Conservation (phyloP, 1,140 invertebrate genomes). For the Hestina assimilis region DNA sequence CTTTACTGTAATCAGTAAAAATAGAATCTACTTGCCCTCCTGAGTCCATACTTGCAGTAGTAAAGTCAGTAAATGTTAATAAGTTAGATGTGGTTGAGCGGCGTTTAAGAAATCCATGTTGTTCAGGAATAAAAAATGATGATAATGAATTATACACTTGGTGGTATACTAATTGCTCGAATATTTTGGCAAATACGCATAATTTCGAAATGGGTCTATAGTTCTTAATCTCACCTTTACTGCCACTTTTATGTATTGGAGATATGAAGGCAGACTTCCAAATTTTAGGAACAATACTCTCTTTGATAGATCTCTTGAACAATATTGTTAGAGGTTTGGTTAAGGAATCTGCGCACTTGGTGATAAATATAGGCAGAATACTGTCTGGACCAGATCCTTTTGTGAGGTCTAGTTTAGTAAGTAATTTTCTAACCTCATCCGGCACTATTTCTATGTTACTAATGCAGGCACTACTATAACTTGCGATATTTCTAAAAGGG, state of each 20-base stretch:
- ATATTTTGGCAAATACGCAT: constrained; percentile 33
- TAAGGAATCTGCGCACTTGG: constrained; percentile 28
- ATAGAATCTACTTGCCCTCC: constrained; percentile 2
- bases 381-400: constrained; percentile 22
- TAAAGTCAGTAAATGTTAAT: constrained; percentile 5
- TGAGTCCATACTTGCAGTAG: constrained; percentile 10
- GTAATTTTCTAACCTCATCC: not conserved
- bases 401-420: constrained; percentile 1
- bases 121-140: constrained; percentile 9
- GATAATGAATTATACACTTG: constrained; percentile 20
- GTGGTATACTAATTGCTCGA: constrained; percentile 27
- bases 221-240: constrained; percentile 22
- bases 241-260: constrained; percentile 31
- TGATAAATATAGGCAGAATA: constrained; percentile 26
- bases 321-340: constrained; percentile 24
- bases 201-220: constrained; percentile 33
- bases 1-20: constrained; percentile 17
- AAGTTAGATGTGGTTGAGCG: constrained; percentile 20
- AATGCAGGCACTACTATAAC: not conserved
- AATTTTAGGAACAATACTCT: constrained; percentile 28
- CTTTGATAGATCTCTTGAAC: constrained; percentile 22
- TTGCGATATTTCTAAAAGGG: too few relatives aligned
- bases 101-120: constrained; percentile 28
- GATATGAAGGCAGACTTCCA: constrained; percentile 38
- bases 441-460: not conserved